These are phyloP conservation scores for Drosophila sp. DNA, from an alignment of 1,140 invertebrate genomes.

Conservation along the genomic window DNA sequence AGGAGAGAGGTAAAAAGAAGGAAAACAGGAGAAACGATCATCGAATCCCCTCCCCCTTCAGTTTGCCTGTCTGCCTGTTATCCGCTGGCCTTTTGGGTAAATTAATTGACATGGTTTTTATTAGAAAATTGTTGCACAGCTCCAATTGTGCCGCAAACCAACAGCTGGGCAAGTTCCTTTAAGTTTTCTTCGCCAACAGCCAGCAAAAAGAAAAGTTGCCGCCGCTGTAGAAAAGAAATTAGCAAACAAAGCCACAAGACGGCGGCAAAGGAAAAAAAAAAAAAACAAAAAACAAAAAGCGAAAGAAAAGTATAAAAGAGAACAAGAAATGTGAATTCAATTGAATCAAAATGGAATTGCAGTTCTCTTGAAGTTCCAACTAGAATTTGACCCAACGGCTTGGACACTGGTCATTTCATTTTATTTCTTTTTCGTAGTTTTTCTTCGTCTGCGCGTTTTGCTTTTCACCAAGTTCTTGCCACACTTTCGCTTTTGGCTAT, in stretches of 20 bases:
- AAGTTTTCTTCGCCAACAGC: conserved; percentile 2
- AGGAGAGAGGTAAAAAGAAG: not conserved
- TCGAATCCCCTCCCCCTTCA: conserved; percentile 17
- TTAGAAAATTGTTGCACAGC: conserved; percentile 59
- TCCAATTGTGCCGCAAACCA: conserved; percentile 10
- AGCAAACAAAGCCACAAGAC: conserved; percentile 59
- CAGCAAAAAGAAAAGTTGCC: conserved; percentile 50
- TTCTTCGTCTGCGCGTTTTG: not conserved
- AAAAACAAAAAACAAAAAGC: conserved; percentile 24
- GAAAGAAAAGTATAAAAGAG: not conserved
- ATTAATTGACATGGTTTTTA: conserved; percentile 64
- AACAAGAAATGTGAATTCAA: conserved; percentile 49
- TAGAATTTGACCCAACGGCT: not conserved
- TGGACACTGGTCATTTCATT: conserved; percentile 21
- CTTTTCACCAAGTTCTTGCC: conserved; percentile 1
- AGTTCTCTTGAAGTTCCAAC: not conserved
- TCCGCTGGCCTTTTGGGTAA: conserved; percentile 46
- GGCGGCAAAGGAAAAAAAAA: conserved; percentile 21
- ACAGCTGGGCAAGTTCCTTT: conserved; percentile 11
- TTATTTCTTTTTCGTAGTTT: conserved; percentile 16
- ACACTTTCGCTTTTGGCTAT: conserved; percentile 24
- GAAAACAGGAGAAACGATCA: conserved; percentile 22
- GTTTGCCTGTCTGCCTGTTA: conserved; percentile 23
- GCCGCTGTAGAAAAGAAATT: conserved; percentile 34
- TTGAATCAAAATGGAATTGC: conserved; percentile 36